phyloP scores from a whole-genome alignment of 2,888 invertebrate genomes.

The Pterostichus niger region DNA sequence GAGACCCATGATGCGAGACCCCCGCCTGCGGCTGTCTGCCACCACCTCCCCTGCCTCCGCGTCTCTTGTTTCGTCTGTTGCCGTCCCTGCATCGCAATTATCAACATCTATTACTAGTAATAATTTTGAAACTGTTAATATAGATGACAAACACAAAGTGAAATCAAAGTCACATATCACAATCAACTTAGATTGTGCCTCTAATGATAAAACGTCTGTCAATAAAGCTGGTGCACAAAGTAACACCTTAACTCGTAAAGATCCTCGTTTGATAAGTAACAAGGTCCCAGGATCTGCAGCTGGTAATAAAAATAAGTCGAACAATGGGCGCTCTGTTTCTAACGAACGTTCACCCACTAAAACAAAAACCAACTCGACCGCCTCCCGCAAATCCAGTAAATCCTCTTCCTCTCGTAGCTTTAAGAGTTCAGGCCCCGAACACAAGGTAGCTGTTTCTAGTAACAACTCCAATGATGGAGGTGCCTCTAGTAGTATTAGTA shows the following conservation, averaged over 20 bases:
- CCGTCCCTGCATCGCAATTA: conserved; percentile 64
- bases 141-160: conserved; percentile 68
- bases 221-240: conserved; percentile 75
- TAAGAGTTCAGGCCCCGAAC: conserved; percentile 53
- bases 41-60: conserved; percentile 65
- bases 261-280: conserved; percentile 75
- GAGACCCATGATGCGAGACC: conserved; percentile 75
- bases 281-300: conserved; percentile 68
- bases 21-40: conserved; percentile 72
- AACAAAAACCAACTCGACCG: conserved; percentile 66
- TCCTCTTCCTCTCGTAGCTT: conserved; percentile 70
- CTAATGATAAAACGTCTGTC: conserved; percentile 75
- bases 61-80: conserved; percentile 56
- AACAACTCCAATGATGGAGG: conserved; percentile 22
- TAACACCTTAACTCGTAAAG: conserved; percentile 72
- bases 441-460: conserved; percentile 47
- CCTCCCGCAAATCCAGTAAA: conserved; percentile 70
- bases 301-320: conserved; percentile 73
- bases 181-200: conserved; percentile 65
- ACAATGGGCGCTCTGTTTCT: conserved; percentile 69
- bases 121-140: conserved; percentile 67
- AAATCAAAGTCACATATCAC: conserved; percentile 69
- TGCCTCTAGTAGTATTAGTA: conserved; percentile 67
- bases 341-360: conserved; percentile 68
- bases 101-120: conserved; percentile 69